These are phyloP conservation scores for Nephila pilipes DNA, from an alignment of 1,140 invertebrate species.

Conservation along the genomic window DNA sequence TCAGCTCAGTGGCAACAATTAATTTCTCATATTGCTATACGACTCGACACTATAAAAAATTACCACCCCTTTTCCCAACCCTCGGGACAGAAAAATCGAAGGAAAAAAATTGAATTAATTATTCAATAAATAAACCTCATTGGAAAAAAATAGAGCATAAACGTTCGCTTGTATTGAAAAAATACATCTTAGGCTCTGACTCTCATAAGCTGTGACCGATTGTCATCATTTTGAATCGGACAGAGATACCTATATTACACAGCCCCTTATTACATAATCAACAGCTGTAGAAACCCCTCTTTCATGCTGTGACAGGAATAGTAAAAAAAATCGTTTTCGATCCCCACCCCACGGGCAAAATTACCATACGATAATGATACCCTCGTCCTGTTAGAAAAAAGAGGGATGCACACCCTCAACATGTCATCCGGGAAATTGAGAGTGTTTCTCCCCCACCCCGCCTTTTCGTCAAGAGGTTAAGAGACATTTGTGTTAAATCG, in stretches of 20 bases:
- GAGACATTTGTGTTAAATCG: slow-evolving; percentile 19
- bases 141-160: neutral
- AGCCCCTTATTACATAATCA: slow-evolving; percentile 54
- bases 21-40: too few species aligned
- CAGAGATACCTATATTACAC: neutral
- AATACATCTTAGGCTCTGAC: neutral
- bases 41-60: neutral
- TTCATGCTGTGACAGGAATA: slow-evolving; percentile 3
- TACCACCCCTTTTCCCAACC: neutral
- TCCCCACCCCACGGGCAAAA: slow-evolving; percentile 48
- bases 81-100: neutral
- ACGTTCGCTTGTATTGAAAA: neutral
- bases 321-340: slow-evolving; percentile 28
- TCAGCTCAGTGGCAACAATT: too few species aligned
- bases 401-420: neutral
- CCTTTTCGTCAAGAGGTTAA: slow-evolving; percentile 20
- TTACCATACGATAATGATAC: slow-evolving; percentile 45
- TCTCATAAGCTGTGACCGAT: neutral
- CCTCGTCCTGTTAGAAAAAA: neutral
- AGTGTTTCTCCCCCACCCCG: neutral
- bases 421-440: neutral
- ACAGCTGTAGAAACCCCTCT: slow-evolving; percentile 59
- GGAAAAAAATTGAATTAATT: neutral
- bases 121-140: neutral
- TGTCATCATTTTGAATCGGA: neutral